phyloP scores from a whole-genome alignment of 2,797 vertebrate genomes.

The Setipinna tenuifilis region DNA sequence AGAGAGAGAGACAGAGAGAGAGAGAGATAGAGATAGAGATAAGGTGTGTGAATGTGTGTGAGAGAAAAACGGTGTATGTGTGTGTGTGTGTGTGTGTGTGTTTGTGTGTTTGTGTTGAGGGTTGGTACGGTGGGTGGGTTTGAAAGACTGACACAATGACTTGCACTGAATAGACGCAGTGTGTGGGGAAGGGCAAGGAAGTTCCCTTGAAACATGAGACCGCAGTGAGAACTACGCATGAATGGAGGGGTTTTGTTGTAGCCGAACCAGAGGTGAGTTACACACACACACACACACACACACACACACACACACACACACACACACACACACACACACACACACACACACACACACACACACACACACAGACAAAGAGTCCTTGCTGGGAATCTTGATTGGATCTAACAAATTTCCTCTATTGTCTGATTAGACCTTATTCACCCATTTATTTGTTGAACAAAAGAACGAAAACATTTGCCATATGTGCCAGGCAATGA shows the following conservation, averaged over 20 bases:
- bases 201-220: conserved; percentile 59
- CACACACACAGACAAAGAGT: no score
- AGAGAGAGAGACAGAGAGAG: no score
- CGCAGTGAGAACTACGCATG: conserved; percentile 48
- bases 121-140: background rate
- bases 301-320: background rate
- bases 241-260: conserved; percentile 37
- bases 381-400: conserved; percentile 8
- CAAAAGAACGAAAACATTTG: background rate
- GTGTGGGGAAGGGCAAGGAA: conserved; percentile 50
- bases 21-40: no score
- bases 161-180: conserved; percentile 38
- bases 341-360: background rate
- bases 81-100: background rate
- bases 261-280: conserved; percentile 6
- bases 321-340: background rate
- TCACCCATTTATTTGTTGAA: conserved; percentile 14
- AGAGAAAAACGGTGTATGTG: background rate
- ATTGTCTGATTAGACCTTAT: conserved; percentile 1
- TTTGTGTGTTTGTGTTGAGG: background rate
- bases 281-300: background rate
- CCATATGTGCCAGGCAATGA: conserved; percentile 1
- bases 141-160: conserved; percentile 6
- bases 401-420: background rate
- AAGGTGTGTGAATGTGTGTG: background rate